Evolutionary conservation across 2,797 vertebrate genomes (phyloP).

Genomic region (Momotus momota): DNA sequence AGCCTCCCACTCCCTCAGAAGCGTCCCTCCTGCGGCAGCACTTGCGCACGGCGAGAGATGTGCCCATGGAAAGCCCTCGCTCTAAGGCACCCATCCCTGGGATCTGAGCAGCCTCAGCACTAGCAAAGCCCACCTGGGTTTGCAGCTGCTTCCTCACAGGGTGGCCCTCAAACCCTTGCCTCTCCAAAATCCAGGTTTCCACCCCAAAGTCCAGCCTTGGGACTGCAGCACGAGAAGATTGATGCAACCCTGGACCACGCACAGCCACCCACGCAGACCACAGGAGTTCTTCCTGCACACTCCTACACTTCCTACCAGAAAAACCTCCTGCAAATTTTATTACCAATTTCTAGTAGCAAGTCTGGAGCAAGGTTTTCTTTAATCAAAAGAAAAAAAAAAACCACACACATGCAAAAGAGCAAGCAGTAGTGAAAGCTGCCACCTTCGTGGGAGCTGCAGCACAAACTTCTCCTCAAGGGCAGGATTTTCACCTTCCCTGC

Average conservation of each 20-base stretch:
- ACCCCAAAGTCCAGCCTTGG: neutral
- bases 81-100: fast-evolving
- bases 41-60: fast-evolving
- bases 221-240: neutral
- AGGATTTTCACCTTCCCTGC: neutral
- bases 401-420: neutral
- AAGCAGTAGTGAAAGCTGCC: neutral
- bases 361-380: neutral
- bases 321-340: neutral
- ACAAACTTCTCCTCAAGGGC: neutral
- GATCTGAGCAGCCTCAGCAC: neutral
- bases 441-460: neutral
- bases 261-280: neutral
- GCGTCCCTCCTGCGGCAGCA: fast-evolving
- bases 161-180: neutral
- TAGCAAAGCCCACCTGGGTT: neutral
- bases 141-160: fast-evolving
- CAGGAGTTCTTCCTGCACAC: neutral
- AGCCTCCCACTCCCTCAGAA: neutral
- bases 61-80: neutral
- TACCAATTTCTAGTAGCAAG: slow-evolving; percentile 6
- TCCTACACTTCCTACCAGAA: neutral
- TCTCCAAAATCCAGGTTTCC: fast-evolving
- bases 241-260: fast-evolving
- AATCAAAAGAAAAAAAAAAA: neutral